Percentiles rank a stretch among this genome's conserved stretches.
Evolutionary conservation across 2,888 invertebrate species (phyloP).

Genomic region (Drosophila niveifrons): DNA sequence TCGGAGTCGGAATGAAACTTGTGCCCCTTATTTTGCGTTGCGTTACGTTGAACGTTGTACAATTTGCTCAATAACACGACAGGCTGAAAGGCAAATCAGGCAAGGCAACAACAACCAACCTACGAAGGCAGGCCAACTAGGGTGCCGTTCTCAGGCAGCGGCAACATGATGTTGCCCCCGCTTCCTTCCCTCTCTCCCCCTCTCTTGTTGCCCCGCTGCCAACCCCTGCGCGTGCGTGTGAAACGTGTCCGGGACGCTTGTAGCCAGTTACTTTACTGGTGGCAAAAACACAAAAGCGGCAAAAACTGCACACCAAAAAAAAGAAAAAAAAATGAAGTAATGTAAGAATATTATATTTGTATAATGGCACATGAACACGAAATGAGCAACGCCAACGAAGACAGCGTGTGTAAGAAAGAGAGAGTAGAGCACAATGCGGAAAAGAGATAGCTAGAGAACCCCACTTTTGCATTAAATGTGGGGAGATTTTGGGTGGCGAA

Average conservation of each 20-base stretch:
- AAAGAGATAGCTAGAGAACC: constrained; percentile 4
- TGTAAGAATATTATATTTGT: constrained; percentile 77
- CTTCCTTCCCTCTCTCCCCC: neutral
- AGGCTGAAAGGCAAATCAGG: constrained; percentile 48
- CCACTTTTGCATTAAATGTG: neutral
- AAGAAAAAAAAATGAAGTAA: constrained; percentile 27
- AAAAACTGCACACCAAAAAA: constrained; percentile 61
- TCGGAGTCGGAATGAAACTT: constrained; percentile 13
- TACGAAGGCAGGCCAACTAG: constrained; percentile 55
- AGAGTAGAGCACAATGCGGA: neutral
- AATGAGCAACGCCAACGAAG: constrained; percentile 62
- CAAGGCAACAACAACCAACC: constrained; percentile 28
- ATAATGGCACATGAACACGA: constrained; percentile 80
- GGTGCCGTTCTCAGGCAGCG: constrained; percentile 50
- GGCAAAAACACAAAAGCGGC: constrained; percentile 68
- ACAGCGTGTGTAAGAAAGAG: constrained; percentile 10
- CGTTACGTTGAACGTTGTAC: constrained; percentile 49
- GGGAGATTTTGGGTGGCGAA: neutral
- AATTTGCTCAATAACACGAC: constrained; percentile 79
- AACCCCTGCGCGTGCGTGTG: constrained; percentile 77
- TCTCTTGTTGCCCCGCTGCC: constrained; percentile 19
- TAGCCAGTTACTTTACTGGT: constrained; percentile 71
- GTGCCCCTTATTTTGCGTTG: constrained; percentile 46
- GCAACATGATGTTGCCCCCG: constrained; percentile 11
- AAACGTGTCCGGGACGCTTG: constrained; percentile 60